phyloP scores from a whole-genome alignment of 2,888 invertebrate genomes.

The Cyaniris semiargus region DNA sequence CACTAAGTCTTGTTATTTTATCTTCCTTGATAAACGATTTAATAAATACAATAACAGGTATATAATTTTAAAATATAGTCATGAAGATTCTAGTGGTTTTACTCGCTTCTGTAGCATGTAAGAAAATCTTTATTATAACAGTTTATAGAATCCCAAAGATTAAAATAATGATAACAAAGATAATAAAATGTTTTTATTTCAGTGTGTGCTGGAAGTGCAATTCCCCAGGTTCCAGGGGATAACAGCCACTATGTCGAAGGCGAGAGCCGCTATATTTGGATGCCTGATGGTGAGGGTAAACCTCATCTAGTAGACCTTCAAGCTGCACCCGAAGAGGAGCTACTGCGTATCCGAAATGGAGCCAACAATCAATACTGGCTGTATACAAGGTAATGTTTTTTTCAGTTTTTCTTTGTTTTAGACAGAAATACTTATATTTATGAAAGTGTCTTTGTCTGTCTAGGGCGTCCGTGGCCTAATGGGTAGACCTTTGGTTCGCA shows the following conservation, averaged over 20 bases:
- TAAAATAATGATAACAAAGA: too few relatives aligned
- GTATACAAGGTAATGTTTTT: slow-evolving; percentile 46
- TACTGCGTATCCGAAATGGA: not conserved
- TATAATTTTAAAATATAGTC: not conserved
- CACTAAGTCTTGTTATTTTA: too few relatives aligned
- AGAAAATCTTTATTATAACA: slow-evolving; percentile 39
- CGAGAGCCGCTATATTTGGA: slow-evolving; percentile 68
- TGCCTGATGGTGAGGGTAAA: slow-evolving; percentile 63
- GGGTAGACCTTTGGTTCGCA: too few relatives aligned
- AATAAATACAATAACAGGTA: slow-evolving; percentile 4
- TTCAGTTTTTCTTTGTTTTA: too few relatives aligned
- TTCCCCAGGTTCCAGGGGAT: slow-evolving; percentile 60
- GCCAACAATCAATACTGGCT: slow-evolving; percentile 56
- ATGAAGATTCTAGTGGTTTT: slow-evolving; percentile 51
- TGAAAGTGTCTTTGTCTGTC: too few relatives aligned
- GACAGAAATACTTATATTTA: too few relatives aligned
- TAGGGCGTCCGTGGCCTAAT: too few relatives aligned
- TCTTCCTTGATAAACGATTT: slow-evolving; percentile 1
- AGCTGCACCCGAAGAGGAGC: slow-evolving; percentile 40
- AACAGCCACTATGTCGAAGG: slow-evolving; percentile 72
- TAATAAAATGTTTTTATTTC: not conserved
- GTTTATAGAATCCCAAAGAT: too few relatives aligned
- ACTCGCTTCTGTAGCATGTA: slow-evolving; percentile 48
- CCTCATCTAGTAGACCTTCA: slow-evolving; percentile 62
- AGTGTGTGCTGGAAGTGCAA: slow-evolving; percentile 54